A percentile compares a stretch with the other conserved stretches of the same genome.
These are phyloP conservation scores for Papilio dardanus DNA, from an alignment of 1,140 invertebrate genomes.

Conservation along the genomic window DNA sequence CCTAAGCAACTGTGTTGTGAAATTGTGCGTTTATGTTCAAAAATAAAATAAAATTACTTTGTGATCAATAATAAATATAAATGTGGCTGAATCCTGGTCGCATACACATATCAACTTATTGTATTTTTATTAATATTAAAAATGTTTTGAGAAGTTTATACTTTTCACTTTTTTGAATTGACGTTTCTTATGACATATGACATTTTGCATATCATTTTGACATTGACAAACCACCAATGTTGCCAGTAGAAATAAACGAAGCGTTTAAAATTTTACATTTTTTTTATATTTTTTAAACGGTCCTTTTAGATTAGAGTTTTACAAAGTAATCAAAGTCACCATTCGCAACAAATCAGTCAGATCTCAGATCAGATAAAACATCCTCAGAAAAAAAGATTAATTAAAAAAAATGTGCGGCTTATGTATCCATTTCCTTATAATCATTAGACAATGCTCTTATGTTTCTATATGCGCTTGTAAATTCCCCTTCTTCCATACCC, in stretches of 20 bases:
- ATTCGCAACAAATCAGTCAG: too few relatives aligned
- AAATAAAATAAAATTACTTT: neutral
- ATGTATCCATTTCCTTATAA: constrained; percentile 79
- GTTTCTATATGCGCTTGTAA: constrained; percentile 88
- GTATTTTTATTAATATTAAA: neutral
- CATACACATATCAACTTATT: neutral
- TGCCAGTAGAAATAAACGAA: neutral
- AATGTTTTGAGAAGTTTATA: neutral
- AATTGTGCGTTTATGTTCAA: neutral
- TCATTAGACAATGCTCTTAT: constrained; percentile 87
- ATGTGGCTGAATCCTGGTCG: neutral
- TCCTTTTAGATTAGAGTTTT: too few relatives aligned
- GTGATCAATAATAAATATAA: neutral
- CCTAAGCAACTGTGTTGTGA: neutral
- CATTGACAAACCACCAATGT: neutral
- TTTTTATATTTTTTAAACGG: too few relatives aligned
- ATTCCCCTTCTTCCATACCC: constrained; percentile 90
- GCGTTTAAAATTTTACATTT: neutral
- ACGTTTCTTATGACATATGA: neutral
- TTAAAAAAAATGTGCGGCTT: neutral
- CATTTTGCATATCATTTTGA: neutral
- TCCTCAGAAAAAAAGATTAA: too few relatives aligned
- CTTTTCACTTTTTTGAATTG: neutral
- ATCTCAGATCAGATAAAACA: too few relatives aligned
- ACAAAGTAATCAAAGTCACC: too few relatives aligned